Base-by-base conservation (phyloP, 2,888 invertebrate species). In the Dorcus parallelipipedus region DNA sequence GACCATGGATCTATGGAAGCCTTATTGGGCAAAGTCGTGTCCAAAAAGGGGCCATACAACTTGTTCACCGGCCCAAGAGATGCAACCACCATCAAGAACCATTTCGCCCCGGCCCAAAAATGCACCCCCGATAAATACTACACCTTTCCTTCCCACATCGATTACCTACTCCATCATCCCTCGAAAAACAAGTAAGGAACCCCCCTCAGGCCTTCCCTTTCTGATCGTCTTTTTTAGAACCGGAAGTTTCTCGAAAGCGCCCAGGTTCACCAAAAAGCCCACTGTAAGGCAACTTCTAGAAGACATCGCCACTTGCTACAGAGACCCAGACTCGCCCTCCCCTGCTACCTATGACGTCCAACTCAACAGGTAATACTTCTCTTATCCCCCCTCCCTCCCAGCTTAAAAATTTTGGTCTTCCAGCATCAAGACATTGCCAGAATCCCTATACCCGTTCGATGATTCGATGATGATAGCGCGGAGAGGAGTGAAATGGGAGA, bases 51-150 rank as follows among this genome's bases (percentile, higher is more conserved):
- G 0, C 79, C 78, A 0, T 79, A 78, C 56, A 75, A 77, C 56
- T 60, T 71, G 8, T 79, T 78, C 59, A 82, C 84, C 0, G 84
- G 84, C 0, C 76, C 76, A 38, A 74, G 84, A 49, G 82, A 83
- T 62, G 75, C 65, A 1, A 76, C 73, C 3, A 79, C 82, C 0
- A 81, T 84, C 9, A 83, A 82, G 68, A 84, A 83, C 66, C 79
- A 83, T 70, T 83, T 83, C 57, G 77, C 75, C 9, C 78, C 74
- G 1, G 56, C 71, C 0, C 62, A 58, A 4, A 63, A 62, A 52
- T 64, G 61, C 20, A 59, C 67, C 0, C 74, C 74, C 0, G 72
- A 75, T n/a, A 71, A 68, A 45, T 74, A 71, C 57, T 64, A 72
- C 26, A 67, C 67, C 10, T 64, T 54, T 47, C 72, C 73, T 0